Evolutionary conservation across 92 coral and sea anemone species (phyloP), one percentile per base, ranked within the genome.

Genomic region (Meandrina meandrites): DNA sequence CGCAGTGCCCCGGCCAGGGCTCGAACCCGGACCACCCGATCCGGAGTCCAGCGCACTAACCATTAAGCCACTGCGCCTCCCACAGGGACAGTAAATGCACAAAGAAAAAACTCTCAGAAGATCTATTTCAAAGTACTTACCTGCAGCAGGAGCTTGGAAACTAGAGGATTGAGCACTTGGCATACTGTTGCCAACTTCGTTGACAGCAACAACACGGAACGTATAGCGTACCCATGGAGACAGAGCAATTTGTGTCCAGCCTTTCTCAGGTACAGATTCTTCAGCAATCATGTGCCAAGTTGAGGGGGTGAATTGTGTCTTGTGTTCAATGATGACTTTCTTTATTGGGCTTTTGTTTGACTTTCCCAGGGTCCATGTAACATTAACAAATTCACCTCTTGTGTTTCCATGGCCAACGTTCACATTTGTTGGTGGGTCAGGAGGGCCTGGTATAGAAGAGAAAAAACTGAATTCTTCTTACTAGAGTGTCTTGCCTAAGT

Each of bases 201-300:
- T 97, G 45, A 86, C 88, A 1, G 98, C 94, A 53, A 91, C 70
- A 8, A 88, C 94, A 2, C 98, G 92, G 84, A 97, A 97, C 22
- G 86, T 90, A 57, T 97, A 95, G 57, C 85, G 92, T 36, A 95
- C 96, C 97, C 98, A 93, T n/a, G 99, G 98, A 19, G 98, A 95
- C 82, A 97, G 70, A 15, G 80, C 67, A 51, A 97, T 84, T 40
- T 92, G 97, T 12, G 83, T 84, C 62, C 84, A 79, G 13, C 93
- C 90, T 31, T 85, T 81, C 35, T 78, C 84, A 5, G 94, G 89
- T 4, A 89, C 87, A 32, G 79, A 35, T 37, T 92, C 88, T 21
- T 85, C 71, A 67, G 74, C 85, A 18, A 81, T 90, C 37, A 82
- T 24, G 9, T 86, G 84, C 99, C 99, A 97, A 13, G 78, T 54